Base-by-base conservation (phyloP, 1,140 invertebrate genomes). In the Drosophila rufa region DNA sequence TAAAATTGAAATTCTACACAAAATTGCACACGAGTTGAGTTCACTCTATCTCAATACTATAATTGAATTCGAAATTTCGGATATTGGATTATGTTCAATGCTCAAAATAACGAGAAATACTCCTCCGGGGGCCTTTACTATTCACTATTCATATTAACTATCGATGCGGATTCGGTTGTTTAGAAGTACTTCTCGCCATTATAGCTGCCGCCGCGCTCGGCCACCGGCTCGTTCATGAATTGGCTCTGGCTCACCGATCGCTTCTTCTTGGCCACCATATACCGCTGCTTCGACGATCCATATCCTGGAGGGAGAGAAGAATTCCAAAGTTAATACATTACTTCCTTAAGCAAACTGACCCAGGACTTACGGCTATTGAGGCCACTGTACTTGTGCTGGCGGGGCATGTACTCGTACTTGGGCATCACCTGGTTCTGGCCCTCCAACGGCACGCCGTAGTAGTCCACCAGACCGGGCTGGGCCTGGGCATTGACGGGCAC, bases 261-360 rank as follows among this genome's bases (percentile, higher is more conserved):
- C 73, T 92, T 92, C 91, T 92, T 92, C 64, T 92, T 92, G 65
- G 91, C 59, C 27, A 93, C 92, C 92, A 92, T 92, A 42, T 82
- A 92, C 2, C 92, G 91, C 59, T 92, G 92, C 51, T 93, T 92
- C 3, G 79, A 64, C 2, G 87, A 82, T 0, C 85, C 83, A 61
- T 75, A 92, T 27, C 85, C 92, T 92, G 8, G 0, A 22, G n/a
- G 7, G 0, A 22, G n/a, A 27, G 14, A 36, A 47, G 2, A 12
- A 9, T 15, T 4, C 17, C 17, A 40, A 36, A 59, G 3, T 25
- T 6, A 66, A 47, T 14, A 27, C 6, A 40, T 14, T 14, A 1
- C 17, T 1, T 0, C 7, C 1, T 0, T 0, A 8, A 38, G 48
- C 27, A 9, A 9, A 1, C 30, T 22, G 7, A 30, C 2, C 19